phyloP scores from a whole-genome alignment of 2,888 invertebrate species.

The Taenaris catops region DNA sequence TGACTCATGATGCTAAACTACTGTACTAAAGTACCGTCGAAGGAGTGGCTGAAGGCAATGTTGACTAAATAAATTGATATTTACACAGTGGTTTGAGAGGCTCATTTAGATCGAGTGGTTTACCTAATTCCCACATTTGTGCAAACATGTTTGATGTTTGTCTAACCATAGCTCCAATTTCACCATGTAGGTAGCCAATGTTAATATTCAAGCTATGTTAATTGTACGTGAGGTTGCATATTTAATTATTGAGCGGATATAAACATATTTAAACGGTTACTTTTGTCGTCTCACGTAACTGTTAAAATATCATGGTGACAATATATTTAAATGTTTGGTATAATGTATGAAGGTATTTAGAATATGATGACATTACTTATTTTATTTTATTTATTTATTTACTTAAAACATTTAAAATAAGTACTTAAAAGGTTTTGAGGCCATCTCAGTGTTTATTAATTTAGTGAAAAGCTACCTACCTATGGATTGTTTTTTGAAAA shows the following conservation, averaged over 20 bases:
- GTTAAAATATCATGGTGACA: too few relatives aligned
- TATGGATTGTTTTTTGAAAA: too few relatives aligned
- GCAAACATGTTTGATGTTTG: constrained; percentile 25
- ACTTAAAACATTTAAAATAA: too few relatives aligned
- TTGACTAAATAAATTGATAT: constrained; percentile 28
- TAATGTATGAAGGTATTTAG: too few relatives aligned
- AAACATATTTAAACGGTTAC: constrained; percentile 14
- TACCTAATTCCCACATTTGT: constrained; percentile 27
- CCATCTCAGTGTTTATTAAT: too few relatives aligned
- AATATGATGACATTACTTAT: too few relatives aligned
- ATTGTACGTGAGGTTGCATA: constrained; percentile 2
- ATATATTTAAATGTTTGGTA: too few relatives aligned
- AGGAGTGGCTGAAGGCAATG: constrained; percentile 20
- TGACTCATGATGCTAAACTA: constrained; percentile 9
- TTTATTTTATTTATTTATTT: too few relatives aligned
- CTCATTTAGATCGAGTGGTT: constrained; percentile 27
- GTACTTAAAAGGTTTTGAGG: too few relatives aligned
- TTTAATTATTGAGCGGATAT: constrained; percentile 8
- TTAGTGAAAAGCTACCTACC: too few relatives aligned
- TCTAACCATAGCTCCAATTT: constrained; percentile 21
- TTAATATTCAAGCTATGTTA: constrained; percentile 19
- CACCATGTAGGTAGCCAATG: constrained; percentile 21
- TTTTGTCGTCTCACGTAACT: too few relatives aligned
- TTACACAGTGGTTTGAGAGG: constrained; percentile 25
- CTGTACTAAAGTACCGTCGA: constrained; percentile 10